These are phyloP conservation scores for Equus przewalskii DNA, from an alignment of 2,113 vertebrate species.

Conservation along the genomic window DNA sequence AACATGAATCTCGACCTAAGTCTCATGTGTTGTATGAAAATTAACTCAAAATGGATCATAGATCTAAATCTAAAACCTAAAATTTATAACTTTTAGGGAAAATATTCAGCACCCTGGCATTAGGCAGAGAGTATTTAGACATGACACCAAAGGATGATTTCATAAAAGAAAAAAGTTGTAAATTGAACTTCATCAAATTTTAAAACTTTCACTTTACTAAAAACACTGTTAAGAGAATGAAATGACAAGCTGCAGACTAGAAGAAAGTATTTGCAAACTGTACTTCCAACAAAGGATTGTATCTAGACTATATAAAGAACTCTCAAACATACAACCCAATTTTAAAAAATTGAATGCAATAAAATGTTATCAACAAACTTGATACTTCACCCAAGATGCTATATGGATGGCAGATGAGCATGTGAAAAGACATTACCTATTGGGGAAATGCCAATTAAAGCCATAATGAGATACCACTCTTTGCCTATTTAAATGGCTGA, in stretches of 20 bases:
- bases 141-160: neutral
- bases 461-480: neutral
- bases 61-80: neutral
- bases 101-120: neutral
- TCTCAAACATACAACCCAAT: neutral
- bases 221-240: neutral
- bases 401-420: neutral
- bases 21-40: neutral
- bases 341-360: neutral
- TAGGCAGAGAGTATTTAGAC: neutral
- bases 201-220: neutral
- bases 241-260: neutral
- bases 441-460: neutral
- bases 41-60: neutral
- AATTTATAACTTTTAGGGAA: neutral
- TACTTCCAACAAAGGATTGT: neutral
- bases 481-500: constrained; percentile 9
- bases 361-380: neutral
- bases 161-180: constrained; percentile 10
- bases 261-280: neutral
- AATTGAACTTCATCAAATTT: constrained; percentile 8
- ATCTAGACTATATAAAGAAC: neutral
- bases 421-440: neutral
- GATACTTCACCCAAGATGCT: neutral
- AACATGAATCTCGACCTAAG: neutral